Percentiles rank a stretch among this genome's conserved stretches.
These are phyloP conservation scores for Drosophila eugracilis DNA, from an alignment of 1,140 invertebrate genomes.

Conservation along the genomic window DNA sequence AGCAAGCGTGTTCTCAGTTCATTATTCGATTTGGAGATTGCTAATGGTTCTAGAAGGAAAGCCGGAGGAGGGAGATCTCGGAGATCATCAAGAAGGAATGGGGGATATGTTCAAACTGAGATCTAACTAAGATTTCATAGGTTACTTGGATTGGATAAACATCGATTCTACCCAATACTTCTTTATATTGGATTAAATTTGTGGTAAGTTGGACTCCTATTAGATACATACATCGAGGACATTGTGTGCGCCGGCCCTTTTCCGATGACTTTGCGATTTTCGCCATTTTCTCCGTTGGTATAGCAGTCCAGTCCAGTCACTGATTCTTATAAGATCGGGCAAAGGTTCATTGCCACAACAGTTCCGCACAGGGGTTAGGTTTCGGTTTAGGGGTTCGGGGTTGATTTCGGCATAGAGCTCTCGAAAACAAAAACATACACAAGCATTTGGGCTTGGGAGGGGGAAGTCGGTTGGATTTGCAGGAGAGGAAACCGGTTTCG, in stretches of 20 bases:
- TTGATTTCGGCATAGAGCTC: constrained; percentile 15
- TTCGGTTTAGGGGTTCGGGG: constrained; percentile 20
- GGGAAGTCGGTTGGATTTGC: neutral
- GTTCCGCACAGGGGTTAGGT: constrained; percentile 11
- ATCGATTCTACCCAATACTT: neutral
- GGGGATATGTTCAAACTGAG: too few relatives aligned
- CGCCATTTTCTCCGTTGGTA: constrained; percentile 38
- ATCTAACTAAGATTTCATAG: too few relatives aligned
- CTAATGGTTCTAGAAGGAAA: neutral
- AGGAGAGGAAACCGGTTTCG: constrained; percentile 26
- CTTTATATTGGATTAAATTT: too few relatives aligned
- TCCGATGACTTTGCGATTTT: constrained; percentile 4
- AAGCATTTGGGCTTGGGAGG: constrained; percentile 1
- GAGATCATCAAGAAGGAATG: neutral
- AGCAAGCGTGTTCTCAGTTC: constrained; percentile 20
- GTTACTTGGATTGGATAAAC: neutral
- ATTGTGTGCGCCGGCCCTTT: constrained; percentile 34
- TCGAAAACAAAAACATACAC: constrained; percentile 13
- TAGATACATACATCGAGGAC: constrained; percentile 43
- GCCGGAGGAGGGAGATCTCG: neutral
- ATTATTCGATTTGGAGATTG: constrained; percentile 16
- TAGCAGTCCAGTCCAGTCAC: constrained; percentile 1
- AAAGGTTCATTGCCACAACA: constrained; percentile 37
- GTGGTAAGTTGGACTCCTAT: too few relatives aligned
- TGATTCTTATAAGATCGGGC: constrained; percentile 42